Evolutionary conservation across 2,797 vertebrate species (phyloP), one percentile per base, ranked within the genome.

Genomic region (Phrynocephalus forsythii): DNA sequence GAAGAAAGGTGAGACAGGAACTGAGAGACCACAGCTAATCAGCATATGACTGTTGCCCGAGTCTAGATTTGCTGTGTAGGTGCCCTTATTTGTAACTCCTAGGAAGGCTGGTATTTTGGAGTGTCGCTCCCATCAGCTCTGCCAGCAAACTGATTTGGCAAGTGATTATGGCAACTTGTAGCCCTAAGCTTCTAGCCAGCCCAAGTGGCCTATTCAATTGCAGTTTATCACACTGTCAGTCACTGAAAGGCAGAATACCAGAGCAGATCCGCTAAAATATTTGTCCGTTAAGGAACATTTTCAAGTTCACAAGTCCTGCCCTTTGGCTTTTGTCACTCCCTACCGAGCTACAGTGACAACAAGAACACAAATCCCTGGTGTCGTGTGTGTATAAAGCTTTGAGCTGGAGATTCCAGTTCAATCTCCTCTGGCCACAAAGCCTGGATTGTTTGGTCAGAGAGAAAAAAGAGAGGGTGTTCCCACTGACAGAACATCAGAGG

Each of bases 391-490:
- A 52, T 67, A 86, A 69, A 10, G 72, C 79, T 30, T 20, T 79
- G 82, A 93, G 66, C 66, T 44, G 66, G 82, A 16, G 18, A 71
- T 79, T 5, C 79, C 78, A 72, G 48, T 13, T 80, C 84, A 92
- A 90, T 44, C 38, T 89, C 66, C 30, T 33, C 33, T 48, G 86
- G 79, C 84, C 69, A 79, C 77, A 92, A 88, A 72, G 72, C 38
- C 48, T 28, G 0, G 15, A 15, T 83, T 6, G 60, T 86, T 72
- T 72, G 6, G 1, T 26, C 28, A 38, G 26, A 87, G 82, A 87
- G 38, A 44, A 44, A 84, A 78, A 87, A 18, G 24, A 71, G 77
- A 22, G 76, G 79, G 73, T 87, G 66, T 67, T 92, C 68, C 79
- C 69, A 79, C 67, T 2, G 85, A 69, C 38, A 15, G 0, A 28